Evolutionary conservation across 2,797 vertebrate genomes (phyloP).

Genomic region (Scyliorhinus canicula): DNA sequence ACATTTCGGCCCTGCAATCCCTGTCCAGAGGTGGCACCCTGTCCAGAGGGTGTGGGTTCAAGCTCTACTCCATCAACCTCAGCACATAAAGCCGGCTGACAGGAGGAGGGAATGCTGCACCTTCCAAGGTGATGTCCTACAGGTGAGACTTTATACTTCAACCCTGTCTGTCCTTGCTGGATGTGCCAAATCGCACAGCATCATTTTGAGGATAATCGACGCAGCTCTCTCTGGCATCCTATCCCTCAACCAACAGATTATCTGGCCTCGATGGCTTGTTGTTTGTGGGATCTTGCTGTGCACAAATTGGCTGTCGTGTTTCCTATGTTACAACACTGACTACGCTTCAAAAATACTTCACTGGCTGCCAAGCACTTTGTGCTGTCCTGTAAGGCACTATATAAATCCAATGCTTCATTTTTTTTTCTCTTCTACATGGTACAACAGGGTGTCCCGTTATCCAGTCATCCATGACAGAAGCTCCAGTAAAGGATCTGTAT

Average conservation of each 20-base stretch:
- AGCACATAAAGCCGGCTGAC: background rate
- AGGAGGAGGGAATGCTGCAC: background rate
- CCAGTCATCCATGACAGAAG: background rate
- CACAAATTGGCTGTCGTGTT: background rate
- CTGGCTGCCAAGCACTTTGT: background rate
- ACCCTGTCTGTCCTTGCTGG: no score
- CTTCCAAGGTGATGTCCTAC: background rate
- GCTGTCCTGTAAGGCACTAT: background rate
- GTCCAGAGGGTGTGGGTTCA: background rate
- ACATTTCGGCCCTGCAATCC: no score
- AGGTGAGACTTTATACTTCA: background rate
- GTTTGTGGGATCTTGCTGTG: background rate
- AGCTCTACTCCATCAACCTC: background rate
- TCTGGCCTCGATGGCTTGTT: background rate
- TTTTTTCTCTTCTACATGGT: background rate
- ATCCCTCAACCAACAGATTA: background rate
- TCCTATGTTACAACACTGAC: background rate
- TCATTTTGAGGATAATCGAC: no score
- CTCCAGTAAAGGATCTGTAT: background rate
- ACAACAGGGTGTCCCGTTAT: background rate
- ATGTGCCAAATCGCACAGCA: background rate
- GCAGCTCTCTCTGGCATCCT: background rate
- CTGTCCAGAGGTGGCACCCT: background rate
- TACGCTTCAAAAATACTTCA: background rate
- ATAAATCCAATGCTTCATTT: background rate